Evolutionary conservation across 2,113 vertebrate species (phyloP), one percentile per base, ranked within the genome.

Genomic region (Ciconia maguari): DNA sequence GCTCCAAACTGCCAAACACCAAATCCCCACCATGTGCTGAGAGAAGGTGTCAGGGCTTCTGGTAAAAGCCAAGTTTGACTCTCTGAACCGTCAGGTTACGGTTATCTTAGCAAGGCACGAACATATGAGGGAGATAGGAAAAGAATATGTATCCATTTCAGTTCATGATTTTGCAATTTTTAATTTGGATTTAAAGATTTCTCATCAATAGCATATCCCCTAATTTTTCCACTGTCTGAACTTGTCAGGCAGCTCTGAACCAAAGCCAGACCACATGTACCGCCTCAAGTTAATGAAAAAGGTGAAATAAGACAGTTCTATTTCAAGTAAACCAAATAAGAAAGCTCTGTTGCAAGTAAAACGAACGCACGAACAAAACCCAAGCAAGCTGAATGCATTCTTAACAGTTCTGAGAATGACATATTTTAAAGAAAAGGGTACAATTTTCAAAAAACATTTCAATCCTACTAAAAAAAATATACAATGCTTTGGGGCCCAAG

Each of bases 241-340:
- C 17, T 25, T 89, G 52, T 94, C 89, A 91, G 32, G 27, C 22
- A 83, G 44, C 36, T 87, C 69, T 92, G 77, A 96, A 87, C 18
- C 27, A 48, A 74, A 83, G 68, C 79, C 77, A 83, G 65, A 62
- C 27, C n/a, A 42, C 27, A 62, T 18, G 8, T 54, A 38, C 66
- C 41, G 19, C 36, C 34, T 89, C 69, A 82, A 61, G 65, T 65
- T 79, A 91, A 89, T 49, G 30, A 57, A 80, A 87, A 86, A 80
- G 29, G 32, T 38, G 46, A 88, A 90, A 89, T 11, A 34, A 78
- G 18, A 48, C 72, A 74, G 34, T 36, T 44, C 27, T 44, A 2
- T 82, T 80, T 76, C 32, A 18, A 69, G 34, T 19, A 58, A 91
- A 49, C 8, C 2, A 38, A 81, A 38, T 26, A 46, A 78, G 14